Evolutionary conservation across 2,888 invertebrate species (phyloP).

Genomic region (Panopea generosa): DNA sequence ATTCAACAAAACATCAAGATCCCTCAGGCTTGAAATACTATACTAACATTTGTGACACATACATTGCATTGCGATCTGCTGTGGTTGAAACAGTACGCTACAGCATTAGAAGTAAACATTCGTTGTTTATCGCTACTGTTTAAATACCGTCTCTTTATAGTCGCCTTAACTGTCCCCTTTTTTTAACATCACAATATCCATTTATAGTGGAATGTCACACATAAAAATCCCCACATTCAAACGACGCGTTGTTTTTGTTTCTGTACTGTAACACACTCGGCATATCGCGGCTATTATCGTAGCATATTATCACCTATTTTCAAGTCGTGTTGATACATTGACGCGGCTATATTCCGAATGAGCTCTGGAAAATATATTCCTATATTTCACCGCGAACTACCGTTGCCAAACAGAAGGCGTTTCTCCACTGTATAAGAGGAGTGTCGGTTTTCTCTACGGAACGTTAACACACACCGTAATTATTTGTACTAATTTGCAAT

Average conservation of each 20-base stretch:
- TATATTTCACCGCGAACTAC: slow-evolving; percentile 11
- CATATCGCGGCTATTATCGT: slow-evolving; percentile 30
- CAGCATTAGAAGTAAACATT: too few relatives aligned
- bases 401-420: slow-evolving; percentile 42
- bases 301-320: slow-evolving; percentile 43
- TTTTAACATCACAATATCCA: too few relatives aligned
- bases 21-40: slow-evolving; percentile 28
- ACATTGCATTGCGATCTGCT: background rate
- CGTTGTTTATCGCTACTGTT: too few relatives aligned
- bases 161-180: too few relatives aligned
- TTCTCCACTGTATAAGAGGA: slow-evolving; percentile 24
- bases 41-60: slow-evolving; percentile 20
- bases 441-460: slow-evolving; percentile 39
- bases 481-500: slow-evolving; percentile 58
- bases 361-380: too few relatives aligned
- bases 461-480: slow-evolving; percentile 40
- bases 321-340: slow-evolving; percentile 43
- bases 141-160: too few relatives aligned
- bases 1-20: slow-evolving; percentile 15
- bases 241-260: too few relatives aligned
- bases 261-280: slow-evolving; percentile 12
- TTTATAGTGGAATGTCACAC: too few relatives aligned
- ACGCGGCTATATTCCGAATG: slow-evolving; percentile 10
- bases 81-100: too few relatives aligned
- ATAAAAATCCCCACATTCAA: too few relatives aligned